Evolutionary conservation across 1,140 invertebrate genomes (phyloP).

Genomic region (Aporrectodea caliginosa): DNA sequence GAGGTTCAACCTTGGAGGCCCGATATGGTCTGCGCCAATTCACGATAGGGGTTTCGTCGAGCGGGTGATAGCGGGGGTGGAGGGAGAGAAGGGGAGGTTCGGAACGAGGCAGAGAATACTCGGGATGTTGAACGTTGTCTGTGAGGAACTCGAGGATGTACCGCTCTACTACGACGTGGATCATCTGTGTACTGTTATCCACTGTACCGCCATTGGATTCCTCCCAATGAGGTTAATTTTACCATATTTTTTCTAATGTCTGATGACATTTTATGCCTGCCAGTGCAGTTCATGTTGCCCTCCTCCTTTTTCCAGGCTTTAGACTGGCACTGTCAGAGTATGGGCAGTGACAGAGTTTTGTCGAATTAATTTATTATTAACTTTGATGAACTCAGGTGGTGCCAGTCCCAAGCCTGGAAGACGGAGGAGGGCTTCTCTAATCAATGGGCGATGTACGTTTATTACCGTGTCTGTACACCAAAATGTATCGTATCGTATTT

Average conservation of each 20-base stretch:
- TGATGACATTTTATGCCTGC: slow-evolving; percentile 27
- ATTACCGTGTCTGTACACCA: no score
- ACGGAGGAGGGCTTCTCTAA: no score
- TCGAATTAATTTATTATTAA: no score
- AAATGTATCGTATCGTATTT: no score
- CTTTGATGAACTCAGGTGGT: no score
- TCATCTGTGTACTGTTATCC: slow-evolving; percentile 64
- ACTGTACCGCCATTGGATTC: slow-evolving; percentile 50
- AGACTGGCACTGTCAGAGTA: no score
- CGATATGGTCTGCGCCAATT: slow-evolving; percentile 84
- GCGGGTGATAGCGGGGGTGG: slow-evolving; percentile 54
- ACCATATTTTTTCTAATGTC: slow-evolving; percentile 8
- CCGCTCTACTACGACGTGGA: slow-evolving; percentile 82
- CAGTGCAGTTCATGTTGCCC: no score
- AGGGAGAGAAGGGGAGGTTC: slow-evolving; percentile 45
- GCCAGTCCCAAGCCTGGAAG: no score
- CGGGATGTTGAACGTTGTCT: slow-evolving; percentile 59
- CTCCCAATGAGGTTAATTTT: slow-evolving; percentile 29
- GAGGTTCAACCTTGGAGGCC: slow-evolving; percentile 79
- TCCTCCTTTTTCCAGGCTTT: no score
- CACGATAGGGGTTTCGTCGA: slow-evolving; percentile 76
- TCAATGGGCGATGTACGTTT: no score
- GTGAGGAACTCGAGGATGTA: slow-evolving; percentile 73
- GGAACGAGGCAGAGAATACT: slow-evolving; percentile 70
- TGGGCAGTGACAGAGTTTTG: no score